Base-by-base conservation (phyloP, 2,888 invertebrate genomes). In the Pimpla rufipes region DNA sequence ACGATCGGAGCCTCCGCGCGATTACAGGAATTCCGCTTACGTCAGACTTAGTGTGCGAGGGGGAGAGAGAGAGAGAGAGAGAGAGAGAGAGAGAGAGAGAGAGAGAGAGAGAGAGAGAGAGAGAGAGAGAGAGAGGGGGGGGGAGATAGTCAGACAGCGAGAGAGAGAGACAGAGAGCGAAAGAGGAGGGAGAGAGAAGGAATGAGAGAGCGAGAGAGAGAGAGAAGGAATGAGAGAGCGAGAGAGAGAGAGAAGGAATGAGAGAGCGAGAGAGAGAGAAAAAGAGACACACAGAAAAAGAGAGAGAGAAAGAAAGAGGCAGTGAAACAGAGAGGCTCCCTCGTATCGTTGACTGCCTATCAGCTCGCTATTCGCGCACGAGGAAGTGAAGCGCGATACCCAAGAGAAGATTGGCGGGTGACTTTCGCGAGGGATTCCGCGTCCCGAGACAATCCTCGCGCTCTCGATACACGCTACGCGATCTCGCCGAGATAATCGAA, bases 11-110 rank as follows among this genome's bases (percentile, higher is more conserved):
- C 37, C 55, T 55, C 66, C 62, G 40, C 57, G n/a, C 75, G 45
- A 67, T 55, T 75, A 57, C 29, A 76, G 75, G 70, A 81, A 81
- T 75, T 76, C 68, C 75, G 71, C 81, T 81, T 81, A 81, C 81
- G 81, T 81, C 81, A 66, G 45, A 66, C 40, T 13, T n/a, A 7
- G 37, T 6, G 29, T 1, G 59, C 1, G 37, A 52, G 76, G 35
- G 57, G 57, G 40, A 37, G 35, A 11, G 62, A 11, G 47, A 52
- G 57, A 23, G 50, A 67, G 47, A 68, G 35, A 62, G 42, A 50
- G 67, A 67, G 16, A 47, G 13, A 35, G 70, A n/a, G n/a, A 42
- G 55, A n/a, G 55, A 21, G 71, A 50, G 6, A 57, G 23, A 13
- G 55, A 57, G 55, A n/a, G 23, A 29, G 35, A 16, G 47, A 47